Conservation (phyloP, 2,888 invertebrate species). For the Diarsia mendica region DNA sequence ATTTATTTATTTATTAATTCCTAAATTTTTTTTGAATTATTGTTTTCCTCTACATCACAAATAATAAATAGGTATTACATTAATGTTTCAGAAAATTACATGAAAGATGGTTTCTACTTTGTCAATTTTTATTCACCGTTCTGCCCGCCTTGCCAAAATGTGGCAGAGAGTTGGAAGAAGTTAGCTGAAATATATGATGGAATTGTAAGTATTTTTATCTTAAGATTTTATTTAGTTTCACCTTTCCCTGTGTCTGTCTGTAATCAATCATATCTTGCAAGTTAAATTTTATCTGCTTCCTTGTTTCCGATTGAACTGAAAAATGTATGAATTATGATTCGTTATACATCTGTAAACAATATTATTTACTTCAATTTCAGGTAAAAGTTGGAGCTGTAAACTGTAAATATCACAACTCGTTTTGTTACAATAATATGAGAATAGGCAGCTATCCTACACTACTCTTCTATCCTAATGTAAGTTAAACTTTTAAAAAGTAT, state of each 20-base stretch:
- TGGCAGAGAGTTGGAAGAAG: conserved; percentile 95
- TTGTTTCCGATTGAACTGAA: not conserved
- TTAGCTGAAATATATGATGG: conserved; percentile 94
- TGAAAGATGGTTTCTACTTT: conserved; percentile 94
- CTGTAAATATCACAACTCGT: conserved; percentile 95
- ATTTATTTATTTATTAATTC: too few relatives aligned
- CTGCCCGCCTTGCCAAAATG: conserved; percentile 95
- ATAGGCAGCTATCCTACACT: conserved; percentile 94
- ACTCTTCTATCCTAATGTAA: conserved; percentile 91
- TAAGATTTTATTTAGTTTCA: not conserved
- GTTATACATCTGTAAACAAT: not conserved
- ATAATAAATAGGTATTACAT: not conserved
- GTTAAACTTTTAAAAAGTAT: conserved; percentile 50
- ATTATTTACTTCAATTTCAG: conserved; percentile 72
- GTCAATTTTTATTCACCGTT: conserved; percentile 97
- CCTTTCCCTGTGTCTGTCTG: not conserved
- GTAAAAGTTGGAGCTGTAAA: conserved; percentile 95
- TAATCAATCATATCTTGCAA: not conserved
- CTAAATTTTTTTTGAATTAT: too few relatives aligned
- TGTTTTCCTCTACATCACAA: too few relatives aligned
- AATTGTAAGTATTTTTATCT: conserved; percentile 88
- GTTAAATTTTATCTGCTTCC: not conserved
- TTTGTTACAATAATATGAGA: conserved; percentile 93
- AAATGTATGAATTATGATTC: too few relatives aligned
- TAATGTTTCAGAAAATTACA: conserved; percentile 80